Percentiles rank a stretch among this genome's conserved stretches.
Conservation (phyloP, 2,888 invertebrate species). For the Drosophila prostipennis region DNA sequence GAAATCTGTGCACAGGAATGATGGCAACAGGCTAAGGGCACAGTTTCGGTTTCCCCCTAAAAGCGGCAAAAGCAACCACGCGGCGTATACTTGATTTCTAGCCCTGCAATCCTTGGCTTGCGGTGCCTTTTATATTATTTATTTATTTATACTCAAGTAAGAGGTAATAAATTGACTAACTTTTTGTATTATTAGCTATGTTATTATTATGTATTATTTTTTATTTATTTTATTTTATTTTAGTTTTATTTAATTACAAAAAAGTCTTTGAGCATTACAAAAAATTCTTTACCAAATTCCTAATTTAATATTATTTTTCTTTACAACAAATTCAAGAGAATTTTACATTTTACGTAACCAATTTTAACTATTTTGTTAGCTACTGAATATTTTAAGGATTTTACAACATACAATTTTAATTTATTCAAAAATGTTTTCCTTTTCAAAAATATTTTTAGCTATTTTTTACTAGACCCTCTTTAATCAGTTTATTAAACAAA, state of each 20-base stretch:
- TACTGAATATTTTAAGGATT: too few species aligned
- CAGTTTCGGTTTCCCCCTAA: not conserved
- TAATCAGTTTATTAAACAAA: not conserved
- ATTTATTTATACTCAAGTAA: too few species aligned
- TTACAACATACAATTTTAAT: too few species aligned
- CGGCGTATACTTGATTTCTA: slow-evolving; percentile 37
- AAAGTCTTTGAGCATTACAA: too few species aligned
- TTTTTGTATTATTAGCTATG: not conserved
- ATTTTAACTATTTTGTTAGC: too few species aligned
- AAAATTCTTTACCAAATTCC: too few species aligned
- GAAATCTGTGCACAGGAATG: slow-evolving; percentile 12
- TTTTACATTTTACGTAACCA: too few species aligned
- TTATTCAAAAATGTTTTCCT: too few species aligned
- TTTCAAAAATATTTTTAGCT: not conserved
- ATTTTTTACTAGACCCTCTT: not conserved
- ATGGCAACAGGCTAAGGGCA: slow-evolving; percentile 34
- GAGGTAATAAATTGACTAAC: not conserved
- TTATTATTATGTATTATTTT: not conserved
- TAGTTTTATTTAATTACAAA: too few species aligned
- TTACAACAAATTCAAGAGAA: too few species aligned
- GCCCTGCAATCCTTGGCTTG: not conserved
- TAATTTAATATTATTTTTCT: not conserved
- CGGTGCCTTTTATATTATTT: not conserved
- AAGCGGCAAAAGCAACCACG: slow-evolving; percentile 19
- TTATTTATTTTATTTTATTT: not conserved